A percentile compares a stretch with the other conserved stretches of the same genome.
Evolutionary conservation across 1,140 invertebrate genomes (phyloP).

Genomic region (Oryctes rhinoceros): DNA sequence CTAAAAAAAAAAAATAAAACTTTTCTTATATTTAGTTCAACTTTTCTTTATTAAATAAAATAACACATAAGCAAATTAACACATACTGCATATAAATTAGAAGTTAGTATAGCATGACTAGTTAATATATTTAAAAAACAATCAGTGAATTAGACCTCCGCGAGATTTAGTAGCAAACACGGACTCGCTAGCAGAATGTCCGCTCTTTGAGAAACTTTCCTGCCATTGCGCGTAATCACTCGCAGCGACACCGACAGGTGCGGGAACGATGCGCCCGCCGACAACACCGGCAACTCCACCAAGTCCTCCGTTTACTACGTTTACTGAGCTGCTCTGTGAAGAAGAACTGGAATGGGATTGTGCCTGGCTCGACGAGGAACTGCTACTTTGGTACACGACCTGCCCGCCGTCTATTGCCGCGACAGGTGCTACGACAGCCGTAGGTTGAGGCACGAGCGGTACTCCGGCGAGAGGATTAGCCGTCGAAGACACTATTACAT

Average conservation of each 20-base stretch:
- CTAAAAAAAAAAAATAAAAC: too few species aligned
- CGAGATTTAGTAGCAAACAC: background rate
- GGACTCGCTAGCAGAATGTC: conserved; percentile 3
- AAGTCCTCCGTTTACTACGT: conserved; percentile 1
- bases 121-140: background rate
- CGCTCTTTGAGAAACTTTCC: conserved; percentile 1
- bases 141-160: background rate
- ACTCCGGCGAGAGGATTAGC: background rate
- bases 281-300: conserved; percentile 7
- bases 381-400: background rate
- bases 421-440: background rate
- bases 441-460: background rate
- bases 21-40: background rate
- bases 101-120: conserved; percentile 23
- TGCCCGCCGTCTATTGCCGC: background rate
- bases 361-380: background rate
- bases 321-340: background rate
- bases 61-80: conserved; percentile 20
- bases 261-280: background rate
- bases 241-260: background rate
- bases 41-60: conserved; percentile 13
- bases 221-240: conserved; percentile 24
- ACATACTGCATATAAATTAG: conserved; percentile 2
- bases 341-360: conserved; percentile 2
- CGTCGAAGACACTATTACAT: background rate